phyloP scores from a whole-genome alignment of 2,113 vertebrate species.

The Tupaia chinensis region DNA sequence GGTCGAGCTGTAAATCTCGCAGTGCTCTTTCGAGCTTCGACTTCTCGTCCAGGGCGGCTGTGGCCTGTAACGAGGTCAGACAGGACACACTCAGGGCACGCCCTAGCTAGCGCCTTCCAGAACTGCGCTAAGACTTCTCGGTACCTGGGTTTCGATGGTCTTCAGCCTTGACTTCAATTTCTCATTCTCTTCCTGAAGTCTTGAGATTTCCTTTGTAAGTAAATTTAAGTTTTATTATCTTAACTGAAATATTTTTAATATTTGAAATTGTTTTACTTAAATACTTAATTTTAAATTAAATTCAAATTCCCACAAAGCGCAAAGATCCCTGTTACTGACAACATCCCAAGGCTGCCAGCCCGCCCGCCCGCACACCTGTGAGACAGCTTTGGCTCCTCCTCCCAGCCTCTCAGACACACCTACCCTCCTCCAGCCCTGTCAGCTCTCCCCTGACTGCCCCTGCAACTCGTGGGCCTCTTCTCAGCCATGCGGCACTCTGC shows the following conservation, averaged over 20 bases:
- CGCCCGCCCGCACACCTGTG: not conserved
- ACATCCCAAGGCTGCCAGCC: not conserved
- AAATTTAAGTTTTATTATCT: constrained; percentile 72
- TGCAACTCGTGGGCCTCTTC: not conserved
- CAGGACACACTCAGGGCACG: not conserved
- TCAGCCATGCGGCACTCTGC: accelerated
- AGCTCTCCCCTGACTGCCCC: not conserved
- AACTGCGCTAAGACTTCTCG: not conserved
- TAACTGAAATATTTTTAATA: constrained; percentile 10
- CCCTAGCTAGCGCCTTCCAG: not conserved
- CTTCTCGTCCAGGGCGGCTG: constrained; percentile 93
- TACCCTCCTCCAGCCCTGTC: not conserved
- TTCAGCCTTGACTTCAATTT: constrained; percentile 93
- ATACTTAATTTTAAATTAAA: not conserved
- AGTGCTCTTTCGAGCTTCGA: constrained; percentile 91
- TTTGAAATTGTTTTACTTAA: constrained; percentile 36
- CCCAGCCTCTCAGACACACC: not conserved
- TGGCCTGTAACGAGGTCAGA: constrained; percentile 88
- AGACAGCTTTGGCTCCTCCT: not conserved
- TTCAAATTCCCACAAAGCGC: not conserved
- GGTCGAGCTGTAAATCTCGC: constrained; percentile 90
- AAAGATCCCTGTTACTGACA: not conserved
- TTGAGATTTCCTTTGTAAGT: constrained; percentile 91
- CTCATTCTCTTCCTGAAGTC: constrained; percentile 96
- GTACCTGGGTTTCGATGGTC: constrained; percentile 94